phyloP scores from a whole-genome alignment of 2,888 invertebrate genomes.

The Epinotia brunnichana region DNA sequence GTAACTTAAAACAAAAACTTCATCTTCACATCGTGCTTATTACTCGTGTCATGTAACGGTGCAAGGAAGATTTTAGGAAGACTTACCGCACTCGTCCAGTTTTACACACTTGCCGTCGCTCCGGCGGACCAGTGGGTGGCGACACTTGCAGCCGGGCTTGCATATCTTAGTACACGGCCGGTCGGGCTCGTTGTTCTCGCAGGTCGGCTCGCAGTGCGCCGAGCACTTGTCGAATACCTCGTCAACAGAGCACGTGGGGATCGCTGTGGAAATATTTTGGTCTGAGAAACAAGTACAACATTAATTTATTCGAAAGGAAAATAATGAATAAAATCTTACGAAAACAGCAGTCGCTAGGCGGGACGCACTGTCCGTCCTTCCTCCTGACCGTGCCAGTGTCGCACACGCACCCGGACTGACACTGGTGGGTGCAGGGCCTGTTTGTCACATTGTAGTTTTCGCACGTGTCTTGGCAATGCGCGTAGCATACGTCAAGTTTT shows the following conservation, averaged over 20 bases:
- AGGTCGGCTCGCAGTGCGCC: constrained; percentile 35
- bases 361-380: constrained; percentile 37
- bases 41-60: no score
- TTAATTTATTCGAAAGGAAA: no score
- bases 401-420: constrained; percentile 45
- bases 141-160: constrained; percentile 28
- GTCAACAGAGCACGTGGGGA: constrained; percentile 6
- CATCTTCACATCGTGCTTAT: no score
- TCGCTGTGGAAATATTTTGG: not conserved
- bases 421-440: constrained; percentile 38
- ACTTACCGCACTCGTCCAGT: constrained; percentile 20
- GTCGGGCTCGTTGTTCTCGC: constrained; percentile 14
- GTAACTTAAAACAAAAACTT: no score
- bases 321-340: no score
- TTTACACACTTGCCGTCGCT: constrained; percentile 28
- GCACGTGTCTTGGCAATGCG: constrained; percentile 43
- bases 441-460: constrained; percentile 34
- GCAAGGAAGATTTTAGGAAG: no score
- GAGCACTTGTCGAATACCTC: constrained; percentile 30
- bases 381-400: constrained; percentile 11
- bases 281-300: no score
- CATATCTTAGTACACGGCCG: constrained; percentile 17
- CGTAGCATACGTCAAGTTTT: constrained; percentile 36
- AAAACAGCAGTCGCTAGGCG: no score
- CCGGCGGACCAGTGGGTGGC: constrained; percentile 23